phyloP scores from a whole-genome alignment of 2,113 vertebrate genomes.

The Microcebus griseorufus region DNA sequence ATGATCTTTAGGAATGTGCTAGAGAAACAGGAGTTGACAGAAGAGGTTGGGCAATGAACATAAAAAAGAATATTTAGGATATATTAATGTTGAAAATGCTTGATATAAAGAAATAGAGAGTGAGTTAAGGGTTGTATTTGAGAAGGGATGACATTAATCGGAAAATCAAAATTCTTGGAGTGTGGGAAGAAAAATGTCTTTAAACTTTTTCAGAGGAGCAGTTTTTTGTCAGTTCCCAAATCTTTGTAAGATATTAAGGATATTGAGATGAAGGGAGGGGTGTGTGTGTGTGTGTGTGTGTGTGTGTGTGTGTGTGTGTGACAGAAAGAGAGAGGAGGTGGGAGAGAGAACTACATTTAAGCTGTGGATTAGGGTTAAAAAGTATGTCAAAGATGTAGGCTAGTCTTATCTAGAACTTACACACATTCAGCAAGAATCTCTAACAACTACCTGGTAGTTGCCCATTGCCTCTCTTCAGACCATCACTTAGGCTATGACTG shows the following conservation, averaged over 20 bases:
- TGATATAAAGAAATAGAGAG: background rate
- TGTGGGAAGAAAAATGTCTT: background rate
- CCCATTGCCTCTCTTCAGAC: background rate
- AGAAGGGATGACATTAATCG: background rate
- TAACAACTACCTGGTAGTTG: background rate
- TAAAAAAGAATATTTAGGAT: background rate
- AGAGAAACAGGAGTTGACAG: background rate
- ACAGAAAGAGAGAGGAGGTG: background rate
- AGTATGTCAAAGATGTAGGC: background rate
- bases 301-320: no score
- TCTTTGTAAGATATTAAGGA: background rate
- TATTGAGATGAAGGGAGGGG: background rate
- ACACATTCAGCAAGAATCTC: background rate
- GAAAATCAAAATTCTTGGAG: background rate
- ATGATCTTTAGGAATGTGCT: background rate
- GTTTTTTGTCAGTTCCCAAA: background rate
- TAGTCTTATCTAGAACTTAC: background rate
- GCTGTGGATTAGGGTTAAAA: background rate
- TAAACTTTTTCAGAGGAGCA: background rate
- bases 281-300: no score
- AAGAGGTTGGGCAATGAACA: background rate
- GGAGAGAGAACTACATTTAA: background rate
- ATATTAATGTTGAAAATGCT: background rate
- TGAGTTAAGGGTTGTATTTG: background rate
- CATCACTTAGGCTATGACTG: background rate